phyloP scores from a whole-genome alignment of 2,113 vertebrate genomes.

The Pseudopipra pipra region DNA sequence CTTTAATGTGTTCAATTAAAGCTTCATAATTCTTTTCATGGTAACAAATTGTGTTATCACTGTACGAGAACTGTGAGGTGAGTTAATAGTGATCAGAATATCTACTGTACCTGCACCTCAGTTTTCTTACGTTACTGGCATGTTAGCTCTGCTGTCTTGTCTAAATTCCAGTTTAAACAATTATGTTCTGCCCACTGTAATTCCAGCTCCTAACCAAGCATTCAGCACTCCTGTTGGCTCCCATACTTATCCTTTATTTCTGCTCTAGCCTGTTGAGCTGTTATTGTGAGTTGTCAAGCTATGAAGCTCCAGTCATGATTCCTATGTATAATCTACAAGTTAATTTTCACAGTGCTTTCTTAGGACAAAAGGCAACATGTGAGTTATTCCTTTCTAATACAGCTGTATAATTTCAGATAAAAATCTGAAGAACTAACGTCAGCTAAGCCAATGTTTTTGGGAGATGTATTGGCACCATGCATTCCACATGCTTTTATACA shows the following conservation, averaged over 20 bases:
- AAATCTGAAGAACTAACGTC: neutral
- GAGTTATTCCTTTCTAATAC: neutral
- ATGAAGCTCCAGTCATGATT: neutral
- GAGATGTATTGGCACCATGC: neutral
- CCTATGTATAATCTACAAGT: neutral
- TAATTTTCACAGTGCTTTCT: neutral
- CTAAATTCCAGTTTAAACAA: neutral
- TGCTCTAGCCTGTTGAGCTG: neutral
- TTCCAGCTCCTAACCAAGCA: neutral
- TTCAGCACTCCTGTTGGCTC: neutral
- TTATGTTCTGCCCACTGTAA: neutral
- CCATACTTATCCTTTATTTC: neutral
- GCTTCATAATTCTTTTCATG: neutral
- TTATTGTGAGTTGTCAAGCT: neutral
- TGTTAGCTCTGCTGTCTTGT: neutral
- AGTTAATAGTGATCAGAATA: constrained; percentile 34
- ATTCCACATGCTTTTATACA: neutral
- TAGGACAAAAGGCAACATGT: neutral
- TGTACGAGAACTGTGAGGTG: neutral
- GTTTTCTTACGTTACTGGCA: neutral
- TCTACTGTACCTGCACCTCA: neutral
- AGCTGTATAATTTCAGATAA: neutral
- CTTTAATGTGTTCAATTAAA: constrained; percentile 32
- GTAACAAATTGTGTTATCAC: neutral
- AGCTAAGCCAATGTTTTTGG: neutral